A percentile compares a stretch with the other conserved stretches of the same genome.
Evolutionary conservation across 2,797 vertebrate species (phyloP).

Genomic region (Myioborus miniatus): DNA sequence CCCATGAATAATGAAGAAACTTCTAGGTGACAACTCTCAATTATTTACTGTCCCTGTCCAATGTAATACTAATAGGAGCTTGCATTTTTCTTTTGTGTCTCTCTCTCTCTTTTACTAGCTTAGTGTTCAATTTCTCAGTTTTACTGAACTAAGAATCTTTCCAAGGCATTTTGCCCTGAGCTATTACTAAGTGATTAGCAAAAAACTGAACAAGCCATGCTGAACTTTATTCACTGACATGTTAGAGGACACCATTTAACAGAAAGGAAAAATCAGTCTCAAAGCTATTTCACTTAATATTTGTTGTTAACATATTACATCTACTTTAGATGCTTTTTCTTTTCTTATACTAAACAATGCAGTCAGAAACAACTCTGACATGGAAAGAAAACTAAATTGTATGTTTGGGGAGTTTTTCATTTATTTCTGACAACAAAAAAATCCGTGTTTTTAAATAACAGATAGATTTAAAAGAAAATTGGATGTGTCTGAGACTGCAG

Average conservation of each 20-base stretch:
- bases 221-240: not conserved
- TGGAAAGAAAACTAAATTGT: not conserved
- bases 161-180: constrained; percentile 32
- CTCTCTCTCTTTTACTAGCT: not conserved
- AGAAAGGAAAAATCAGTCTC: constrained; percentile 12
- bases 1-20: constrained; percentile 66
- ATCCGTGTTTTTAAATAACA: not conserved
- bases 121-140: not conserved
- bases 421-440: not conserved
- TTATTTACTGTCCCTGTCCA: constrained; percentile 70
- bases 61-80: constrained; percentile 63
- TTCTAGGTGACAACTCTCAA: constrained; percentile 63
- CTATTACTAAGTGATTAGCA: constrained; percentile 42
- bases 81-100: not conserved
- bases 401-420: fast-evolving
- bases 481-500: not conserved
- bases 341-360: not conserved
- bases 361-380: not conserved
- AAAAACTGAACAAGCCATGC: not conserved
- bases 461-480: not conserved
- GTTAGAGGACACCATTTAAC: not conserved
- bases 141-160: constrained; percentile 22
- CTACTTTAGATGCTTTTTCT: not conserved
- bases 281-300: not conserved
- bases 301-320: not conserved